These are phyloP conservation scores for Andricus grossulariae DNA, from an alignment of 1,140 invertebrate species.

Conservation along the genomic window DNA sequence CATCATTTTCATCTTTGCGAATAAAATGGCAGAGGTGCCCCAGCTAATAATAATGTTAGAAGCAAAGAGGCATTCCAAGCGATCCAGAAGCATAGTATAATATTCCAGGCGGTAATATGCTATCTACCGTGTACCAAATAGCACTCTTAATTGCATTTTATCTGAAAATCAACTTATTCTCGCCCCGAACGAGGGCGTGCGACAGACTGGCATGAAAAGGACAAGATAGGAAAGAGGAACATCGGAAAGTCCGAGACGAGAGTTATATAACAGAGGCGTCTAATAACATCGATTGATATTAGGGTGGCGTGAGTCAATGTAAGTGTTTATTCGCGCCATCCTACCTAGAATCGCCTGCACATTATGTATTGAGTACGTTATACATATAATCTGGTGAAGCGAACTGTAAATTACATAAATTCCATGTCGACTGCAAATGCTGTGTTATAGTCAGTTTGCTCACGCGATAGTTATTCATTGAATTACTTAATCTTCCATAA, in stretches of 20 bases:
- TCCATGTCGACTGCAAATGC: not conserved
- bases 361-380: conserved; percentile 10
- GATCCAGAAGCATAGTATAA: too few relatives aligned
- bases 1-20: too few relatives aligned
- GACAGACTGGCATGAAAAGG: not conserved
- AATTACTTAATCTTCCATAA: conserved; percentile 12
- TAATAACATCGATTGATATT: conserved; percentile 17
- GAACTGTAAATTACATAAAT: conserved; percentile 6
- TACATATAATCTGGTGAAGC: conserved; percentile 13
- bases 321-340: not conserved
- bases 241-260: not conserved
- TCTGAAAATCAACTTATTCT: not conserved
- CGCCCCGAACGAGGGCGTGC: not conserved
- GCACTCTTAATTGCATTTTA: too few relatives aligned
- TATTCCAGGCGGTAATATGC: too few relatives aligned
- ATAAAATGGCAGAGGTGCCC: too few relatives aligned
- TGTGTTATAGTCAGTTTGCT: not conserved
- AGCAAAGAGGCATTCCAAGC: too few relatives aligned
- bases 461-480: not conserved
- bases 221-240: conserved; percentile 19
- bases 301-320: too few relatives aligned
- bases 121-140: too few relatives aligned
- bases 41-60: too few relatives aligned
- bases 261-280: not conserved
- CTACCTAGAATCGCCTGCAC: not conserved